phyloP scores from a whole-genome alignment of 2,888 invertebrate genomes.

The Leistus spinibarbis region DNA sequence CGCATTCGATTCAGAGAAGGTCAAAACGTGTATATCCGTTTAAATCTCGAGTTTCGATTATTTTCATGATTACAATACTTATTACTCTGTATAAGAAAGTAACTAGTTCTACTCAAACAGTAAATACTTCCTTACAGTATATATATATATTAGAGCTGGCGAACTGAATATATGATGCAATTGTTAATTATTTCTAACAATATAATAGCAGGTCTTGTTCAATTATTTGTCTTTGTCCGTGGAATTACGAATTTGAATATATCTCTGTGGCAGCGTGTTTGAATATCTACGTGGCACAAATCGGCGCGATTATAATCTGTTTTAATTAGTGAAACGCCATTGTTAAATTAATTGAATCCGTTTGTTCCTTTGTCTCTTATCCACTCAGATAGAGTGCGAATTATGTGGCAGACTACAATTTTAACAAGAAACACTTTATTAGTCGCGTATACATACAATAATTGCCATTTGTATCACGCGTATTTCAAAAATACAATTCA shows the following conservation, averaged over 20 bases:
- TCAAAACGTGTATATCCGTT: too few species aligned
- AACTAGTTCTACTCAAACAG: too few species aligned
- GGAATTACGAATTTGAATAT: background rate
- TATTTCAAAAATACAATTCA: background rate
- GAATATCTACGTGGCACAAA: constrained; percentile 25
- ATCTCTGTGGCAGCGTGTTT: background rate
- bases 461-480: background rate
- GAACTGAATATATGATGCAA: background rate
- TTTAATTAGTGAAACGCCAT: constrained; percentile 39
- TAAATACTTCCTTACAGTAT: too few species aligned
- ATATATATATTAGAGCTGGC: too few species aligned
- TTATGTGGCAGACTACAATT: background rate
- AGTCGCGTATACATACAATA: background rate
- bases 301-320: constrained; percentile 36
- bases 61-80: too few species aligned
- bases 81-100: too few species aligned
- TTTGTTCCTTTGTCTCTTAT: constrained; percentile 25
- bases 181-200: background rate
- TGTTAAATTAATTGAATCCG: constrained; percentile 39
- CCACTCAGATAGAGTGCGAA: background rate
- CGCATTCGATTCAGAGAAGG: too few species aligned
- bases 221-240: constrained; percentile 2
- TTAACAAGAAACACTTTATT: background rate
- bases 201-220: background rate
- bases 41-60: too few species aligned